phyloP scores from a whole-genome alignment of 2,888 invertebrate genomes.

The Erynnis tages region DNA sequence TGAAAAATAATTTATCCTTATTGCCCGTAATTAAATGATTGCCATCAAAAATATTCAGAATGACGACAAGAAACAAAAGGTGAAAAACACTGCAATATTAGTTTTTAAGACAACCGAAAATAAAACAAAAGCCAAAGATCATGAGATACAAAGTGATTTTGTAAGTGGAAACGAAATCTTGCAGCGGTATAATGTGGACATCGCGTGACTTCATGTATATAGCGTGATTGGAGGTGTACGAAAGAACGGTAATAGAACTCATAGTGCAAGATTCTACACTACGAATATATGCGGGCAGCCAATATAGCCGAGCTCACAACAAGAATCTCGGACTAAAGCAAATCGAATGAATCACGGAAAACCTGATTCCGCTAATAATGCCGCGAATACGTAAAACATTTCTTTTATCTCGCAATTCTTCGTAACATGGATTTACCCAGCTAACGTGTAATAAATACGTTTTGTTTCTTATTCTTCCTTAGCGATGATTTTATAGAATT shows the following conservation, averaged over 20 bases:
- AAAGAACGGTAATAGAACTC: slow-evolving; percentile 56
- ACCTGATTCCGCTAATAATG: slow-evolving; percentile 18
- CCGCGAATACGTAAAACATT: slow-evolving; percentile 4
- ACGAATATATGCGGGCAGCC: slow-evolving; percentile 8
- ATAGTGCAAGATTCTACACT: slow-evolving; percentile 30
- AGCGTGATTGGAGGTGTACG: slow-evolving; percentile 50
- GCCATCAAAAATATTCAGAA: neutral
- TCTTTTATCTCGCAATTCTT: neutral
- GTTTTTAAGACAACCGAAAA: slow-evolving; percentile 7
- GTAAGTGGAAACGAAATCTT: slow-evolving; percentile 75
- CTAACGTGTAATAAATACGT: neutral
- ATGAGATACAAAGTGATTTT: slow-evolving; percentile 73
- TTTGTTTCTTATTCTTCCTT: no score
- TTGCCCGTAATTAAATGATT: no score
- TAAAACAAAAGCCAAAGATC: slow-evolving; percentile 44
- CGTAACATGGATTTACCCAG: neutral
- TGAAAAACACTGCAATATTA: neutral
- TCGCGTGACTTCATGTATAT: slow-evolving; percentile 64
- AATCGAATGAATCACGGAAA: slow-evolving; percentile 25
- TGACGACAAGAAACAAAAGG: neutral
- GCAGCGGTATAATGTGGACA: slow-evolving; percentile 64
- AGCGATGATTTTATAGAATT: no score
- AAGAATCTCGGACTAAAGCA: slow-evolving; percentile 15
- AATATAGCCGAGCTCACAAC: slow-evolving; percentile 8
- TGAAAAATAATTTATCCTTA: neutral